These are phyloP conservation scores for Desoria tigrina DNA, from an alignment of 2,888 invertebrate genomes.

Conservation along the genomic window DNA sequence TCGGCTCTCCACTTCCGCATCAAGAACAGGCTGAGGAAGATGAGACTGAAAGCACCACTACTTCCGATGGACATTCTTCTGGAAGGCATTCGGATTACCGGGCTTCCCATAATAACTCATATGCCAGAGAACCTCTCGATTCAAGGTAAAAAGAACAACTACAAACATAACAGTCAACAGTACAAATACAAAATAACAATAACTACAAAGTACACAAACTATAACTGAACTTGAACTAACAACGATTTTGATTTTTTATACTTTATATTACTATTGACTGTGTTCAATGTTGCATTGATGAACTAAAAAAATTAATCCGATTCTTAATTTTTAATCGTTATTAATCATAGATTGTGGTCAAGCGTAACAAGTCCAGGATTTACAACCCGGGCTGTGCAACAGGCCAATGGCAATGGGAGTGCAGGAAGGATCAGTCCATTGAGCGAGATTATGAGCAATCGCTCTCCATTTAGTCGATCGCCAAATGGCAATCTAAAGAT, in stretches of 20 bases:
- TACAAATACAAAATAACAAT: no score
- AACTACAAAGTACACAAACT: no score
- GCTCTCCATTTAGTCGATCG: slow-evolving; percentile 30
- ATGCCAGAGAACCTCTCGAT: slow-evolving; percentile 39
- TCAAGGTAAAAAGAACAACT: slow-evolving; percentile 36
- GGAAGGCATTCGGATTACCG: neutral
- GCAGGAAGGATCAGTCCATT: slow-evolving; percentile 25
- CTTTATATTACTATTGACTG: no score
- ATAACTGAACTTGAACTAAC: no score
- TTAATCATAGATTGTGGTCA: slow-evolving; percentile 48
- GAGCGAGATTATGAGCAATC: slow-evolving; percentile 30
- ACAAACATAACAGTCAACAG: no score
- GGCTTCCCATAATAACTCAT: neutral
- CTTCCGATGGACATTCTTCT: neutral
- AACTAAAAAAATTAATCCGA: no score
- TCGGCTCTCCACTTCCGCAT: neutral
- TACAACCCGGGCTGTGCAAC: slow-evolving; percentile 38
- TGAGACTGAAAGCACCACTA: slow-evolving; percentile 5
- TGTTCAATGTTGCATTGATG: no score
- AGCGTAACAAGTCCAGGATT: slow-evolving; percentile 50
- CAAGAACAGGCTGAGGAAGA: slow-evolving; percentile 1
- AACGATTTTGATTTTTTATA: no score
- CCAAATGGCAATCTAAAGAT: slow-evolving; percentile 33
- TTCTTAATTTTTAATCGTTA: no score
- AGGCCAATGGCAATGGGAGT: slow-evolving; percentile 24